Percentiles rank a stretch among this genome's conserved stretches.
These are phyloP conservation scores for Drosophila heteroneura DNA, from an alignment of 2,888 invertebrate genomes.

Conservation along the genomic window DNA sequence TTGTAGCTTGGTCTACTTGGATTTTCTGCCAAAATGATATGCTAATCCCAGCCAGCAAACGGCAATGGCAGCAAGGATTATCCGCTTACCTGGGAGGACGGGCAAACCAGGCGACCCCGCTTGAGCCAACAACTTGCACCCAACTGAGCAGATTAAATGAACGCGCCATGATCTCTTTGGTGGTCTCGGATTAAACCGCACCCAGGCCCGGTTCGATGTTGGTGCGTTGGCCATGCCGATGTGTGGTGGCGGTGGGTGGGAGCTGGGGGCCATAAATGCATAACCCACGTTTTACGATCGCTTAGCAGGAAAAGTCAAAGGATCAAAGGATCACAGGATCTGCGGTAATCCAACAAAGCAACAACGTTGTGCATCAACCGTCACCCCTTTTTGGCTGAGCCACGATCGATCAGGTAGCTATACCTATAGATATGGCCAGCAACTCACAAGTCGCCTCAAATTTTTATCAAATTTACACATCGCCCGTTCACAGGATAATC, in stretches of 20 bases:
- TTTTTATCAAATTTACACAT: constrained; percentile 29
- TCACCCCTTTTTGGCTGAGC: constrained; percentile 44
- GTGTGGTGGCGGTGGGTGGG: constrained; percentile 35
- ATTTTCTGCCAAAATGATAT: constrained; percentile 49
- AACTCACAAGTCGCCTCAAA: not conserved
- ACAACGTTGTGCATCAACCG: constrained; percentile 37
- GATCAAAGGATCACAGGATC: constrained; percentile 75
- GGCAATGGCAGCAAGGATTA: constrained; percentile 41
- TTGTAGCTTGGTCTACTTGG: constrained; percentile 31
- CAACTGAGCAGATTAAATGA: constrained; percentile 57
- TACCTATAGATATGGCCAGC: not conserved
- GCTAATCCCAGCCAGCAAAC: constrained; percentile 39
- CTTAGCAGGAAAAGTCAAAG: constrained; percentile 84
- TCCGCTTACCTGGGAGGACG: constrained; percentile 19
- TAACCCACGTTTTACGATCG: constrained; percentile 79
- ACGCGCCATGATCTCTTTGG: constrained; percentile 53
- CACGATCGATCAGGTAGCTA: constrained; percentile 23
- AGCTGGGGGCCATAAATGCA: constrained; percentile 70
- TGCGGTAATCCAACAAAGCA: constrained; percentile 70
- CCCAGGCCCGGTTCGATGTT: constrained; percentile 31
- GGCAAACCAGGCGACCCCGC: not conserved
- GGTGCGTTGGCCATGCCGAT: not conserved
- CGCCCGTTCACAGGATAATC: constrained; percentile 22
- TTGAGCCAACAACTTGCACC: constrained; percentile 41
- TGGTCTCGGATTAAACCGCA: constrained; percentile 82